A percentile compares a stretch with the other conserved stretches of the same genome.
phyloP scores from a whole-genome alignment of 2,888 invertebrate genomes.

The Leptinotarsa haldemani region DNA sequence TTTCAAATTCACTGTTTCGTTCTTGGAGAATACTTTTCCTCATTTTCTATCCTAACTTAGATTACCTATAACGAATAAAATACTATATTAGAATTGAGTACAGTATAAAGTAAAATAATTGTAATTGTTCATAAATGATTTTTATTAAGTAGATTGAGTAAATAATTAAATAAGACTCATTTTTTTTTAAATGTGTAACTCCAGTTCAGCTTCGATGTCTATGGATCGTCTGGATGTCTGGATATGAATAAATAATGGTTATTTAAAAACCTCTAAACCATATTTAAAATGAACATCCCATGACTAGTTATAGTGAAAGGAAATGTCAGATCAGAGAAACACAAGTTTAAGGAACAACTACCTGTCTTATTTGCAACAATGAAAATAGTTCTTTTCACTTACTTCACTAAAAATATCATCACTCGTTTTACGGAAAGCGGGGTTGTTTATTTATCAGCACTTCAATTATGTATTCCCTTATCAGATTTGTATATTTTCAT shows the following conservation, averaged over 20 bases:
- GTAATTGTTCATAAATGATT: background rate
- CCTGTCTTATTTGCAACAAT: constrained; percentile 53
- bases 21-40: constrained; percentile 11
- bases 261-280: constrained; percentile 42
- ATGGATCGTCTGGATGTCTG: too few relatives aligned
- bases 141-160: constrained; percentile 33
- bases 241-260: constrained; percentile 14
- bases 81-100: background rate
- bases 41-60: constrained; percentile 30
- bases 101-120: background rate
- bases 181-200: too few relatives aligned
- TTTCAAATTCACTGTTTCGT: constrained; percentile 10
- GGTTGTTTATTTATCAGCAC: constrained; percentile 40
- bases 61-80: constrained; percentile 34
- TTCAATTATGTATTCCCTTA: constrained; percentile 47
- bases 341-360: constrained; percentile 62
- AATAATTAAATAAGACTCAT: constrained; percentile 20
- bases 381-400: constrained; percentile 35
- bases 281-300: constrained; percentile 50
- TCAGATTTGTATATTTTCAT: constrained; percentile 56
- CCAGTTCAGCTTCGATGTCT: too few relatives aligned
- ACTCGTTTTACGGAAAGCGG: constrained; percentile 32
- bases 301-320: constrained; percentile 57
- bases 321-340: constrained; percentile 55
- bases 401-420: constrained; percentile 39